A percentile compares a stretch with the other conserved stretches of the same genome.
These are phyloP conservation scores for Cossypha polioptera DNA, from an alignment of 2,797 vertebrate genomes.

Conservation along the genomic window DNA sequence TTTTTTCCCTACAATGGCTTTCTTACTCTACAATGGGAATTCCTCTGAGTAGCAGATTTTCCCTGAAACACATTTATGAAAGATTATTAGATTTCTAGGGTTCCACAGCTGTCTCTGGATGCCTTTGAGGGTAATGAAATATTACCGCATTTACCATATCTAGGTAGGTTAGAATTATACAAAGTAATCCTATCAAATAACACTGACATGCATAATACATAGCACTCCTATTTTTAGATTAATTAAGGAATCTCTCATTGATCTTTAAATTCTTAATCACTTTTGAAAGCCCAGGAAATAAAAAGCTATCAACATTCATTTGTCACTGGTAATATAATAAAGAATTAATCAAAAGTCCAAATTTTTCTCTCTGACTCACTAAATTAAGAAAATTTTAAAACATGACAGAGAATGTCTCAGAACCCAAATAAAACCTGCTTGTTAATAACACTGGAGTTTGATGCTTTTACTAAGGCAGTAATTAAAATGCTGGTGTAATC, in stretches of 20 bases:
- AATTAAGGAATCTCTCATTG: neutral
- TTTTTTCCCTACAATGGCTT: neutral
- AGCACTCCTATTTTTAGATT: neutral
- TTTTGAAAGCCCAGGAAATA: neutral
- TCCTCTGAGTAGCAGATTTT: neutral
- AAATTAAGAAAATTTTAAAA: neutral
- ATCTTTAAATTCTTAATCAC: neutral
- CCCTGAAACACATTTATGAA: neutral
- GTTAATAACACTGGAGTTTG: neutral
- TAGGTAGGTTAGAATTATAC: neutral
- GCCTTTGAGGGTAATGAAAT: neutral
- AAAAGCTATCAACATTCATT: constrained; percentile 8
- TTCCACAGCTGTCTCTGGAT: neutral
- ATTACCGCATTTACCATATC: neutral
- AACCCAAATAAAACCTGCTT: neutral
- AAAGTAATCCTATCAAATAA: neutral
- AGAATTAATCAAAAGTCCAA: neutral
- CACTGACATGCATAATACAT: neutral
- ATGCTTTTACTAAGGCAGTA: neutral
- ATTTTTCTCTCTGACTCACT: neutral
- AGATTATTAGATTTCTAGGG: neutral
- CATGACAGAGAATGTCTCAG: neutral
- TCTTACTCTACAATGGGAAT: neutral
- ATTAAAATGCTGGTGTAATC: neutral
- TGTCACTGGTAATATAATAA: neutral